A percentile compares a stretch with the other conserved stretches of the same genome.
phyloP scores from a whole-genome alignment of 2,888 invertebrate genomes.

The Polydrusus tereticollis region DNA sequence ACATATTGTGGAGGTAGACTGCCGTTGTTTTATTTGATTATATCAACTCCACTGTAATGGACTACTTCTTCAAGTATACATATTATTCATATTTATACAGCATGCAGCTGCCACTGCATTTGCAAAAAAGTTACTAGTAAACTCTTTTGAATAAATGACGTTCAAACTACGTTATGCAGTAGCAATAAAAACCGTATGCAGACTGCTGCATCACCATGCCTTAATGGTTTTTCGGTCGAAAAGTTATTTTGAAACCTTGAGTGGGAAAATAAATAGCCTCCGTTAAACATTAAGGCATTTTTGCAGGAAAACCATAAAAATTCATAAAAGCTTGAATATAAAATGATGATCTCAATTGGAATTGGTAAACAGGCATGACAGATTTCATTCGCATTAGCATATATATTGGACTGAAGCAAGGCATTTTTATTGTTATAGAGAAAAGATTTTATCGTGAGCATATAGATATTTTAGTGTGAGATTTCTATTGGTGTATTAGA shows the following conservation, averaged over 20 bases:
- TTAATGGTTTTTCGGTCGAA: constrained; percentile 12
- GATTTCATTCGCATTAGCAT: constrained; percentile 55
- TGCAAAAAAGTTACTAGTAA: too few species aligned
- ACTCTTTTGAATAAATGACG: too few species aligned
- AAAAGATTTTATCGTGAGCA: constrained; percentile 5
- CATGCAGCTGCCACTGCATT: too few species aligned
- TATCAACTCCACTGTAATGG: too few species aligned
- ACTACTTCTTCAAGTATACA: too few species aligned
- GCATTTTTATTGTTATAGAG: constrained; percentile 19
- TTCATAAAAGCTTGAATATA: constrained; percentile 44
- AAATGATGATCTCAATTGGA: constrained; percentile 42
- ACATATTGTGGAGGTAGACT: too few species aligned
- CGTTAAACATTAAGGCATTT: constrained; percentile 33
- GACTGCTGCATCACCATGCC: background rate
- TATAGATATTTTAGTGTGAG: background rate
- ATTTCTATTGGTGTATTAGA: background rate
- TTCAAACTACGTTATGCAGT: background rate
- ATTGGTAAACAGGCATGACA: constrained; percentile 55
- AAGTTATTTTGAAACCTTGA: background rate
- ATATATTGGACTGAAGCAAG: constrained; percentile 53
- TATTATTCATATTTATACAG: too few species aligned
- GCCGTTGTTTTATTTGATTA: too few species aligned
- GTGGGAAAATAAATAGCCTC: background rate
- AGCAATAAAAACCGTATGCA: background rate
- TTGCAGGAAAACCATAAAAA: constrained; percentile 27